phyloP scores from a whole-genome alignment of 2,113 vertebrate genomes.

The Benitochromis conjunctus region DNA sequence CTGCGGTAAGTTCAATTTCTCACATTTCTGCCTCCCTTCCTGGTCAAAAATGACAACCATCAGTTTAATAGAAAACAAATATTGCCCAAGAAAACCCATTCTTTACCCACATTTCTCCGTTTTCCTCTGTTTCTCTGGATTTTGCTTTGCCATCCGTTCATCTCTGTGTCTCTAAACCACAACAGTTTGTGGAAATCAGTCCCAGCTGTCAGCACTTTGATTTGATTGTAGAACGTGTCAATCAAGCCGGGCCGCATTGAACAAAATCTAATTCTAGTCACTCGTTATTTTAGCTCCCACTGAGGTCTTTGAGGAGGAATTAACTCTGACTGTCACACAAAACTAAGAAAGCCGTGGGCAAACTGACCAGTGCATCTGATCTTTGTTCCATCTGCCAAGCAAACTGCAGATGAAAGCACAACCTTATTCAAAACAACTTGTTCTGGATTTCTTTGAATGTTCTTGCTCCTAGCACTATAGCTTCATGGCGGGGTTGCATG shows the following conservation, averaged over 20 bases:
- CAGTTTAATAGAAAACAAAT: not conserved
- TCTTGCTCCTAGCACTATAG: slow-evolving; percentile 37
- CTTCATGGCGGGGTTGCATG: not conserved
- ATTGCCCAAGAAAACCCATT: not conserved
- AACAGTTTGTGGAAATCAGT: slow-evolving; percentile 65
- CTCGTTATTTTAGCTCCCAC: slow-evolving; percentile 52
- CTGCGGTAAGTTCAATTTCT: slow-evolving; percentile 35
- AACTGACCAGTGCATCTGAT: slow-evolving; percentile 56
- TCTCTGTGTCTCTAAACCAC: slow-evolving; percentile 52
- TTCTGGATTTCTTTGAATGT: slow-evolving; percentile 36
- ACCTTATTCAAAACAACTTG: slow-evolving; percentile 52
- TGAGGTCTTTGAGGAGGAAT: slow-evolving; percentile 29
- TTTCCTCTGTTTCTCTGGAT: slow-evolving; percentile 33
- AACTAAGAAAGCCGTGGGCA: not conserved
- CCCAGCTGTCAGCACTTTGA: slow-evolving; percentile 73
- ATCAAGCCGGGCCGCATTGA: slow-evolving; percentile 54
- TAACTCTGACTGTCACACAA: slow-evolving; percentile 43
- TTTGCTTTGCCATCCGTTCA: slow-evolving; percentile 40
- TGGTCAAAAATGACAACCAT: slow-evolving; percentile 30
- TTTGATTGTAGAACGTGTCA: slow-evolving; percentile 70
- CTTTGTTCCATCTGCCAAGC: slow-evolving; percentile 26
- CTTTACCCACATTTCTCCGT: slow-evolving; percentile 1
- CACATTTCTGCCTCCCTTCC: not conserved
- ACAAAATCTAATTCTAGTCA: slow-evolving; percentile 60
- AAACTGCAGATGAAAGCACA: slow-evolving; percentile 50